Base-by-base conservation (phyloP, 1,140 invertebrate genomes). In the Drosophila littoralis region DNA sequence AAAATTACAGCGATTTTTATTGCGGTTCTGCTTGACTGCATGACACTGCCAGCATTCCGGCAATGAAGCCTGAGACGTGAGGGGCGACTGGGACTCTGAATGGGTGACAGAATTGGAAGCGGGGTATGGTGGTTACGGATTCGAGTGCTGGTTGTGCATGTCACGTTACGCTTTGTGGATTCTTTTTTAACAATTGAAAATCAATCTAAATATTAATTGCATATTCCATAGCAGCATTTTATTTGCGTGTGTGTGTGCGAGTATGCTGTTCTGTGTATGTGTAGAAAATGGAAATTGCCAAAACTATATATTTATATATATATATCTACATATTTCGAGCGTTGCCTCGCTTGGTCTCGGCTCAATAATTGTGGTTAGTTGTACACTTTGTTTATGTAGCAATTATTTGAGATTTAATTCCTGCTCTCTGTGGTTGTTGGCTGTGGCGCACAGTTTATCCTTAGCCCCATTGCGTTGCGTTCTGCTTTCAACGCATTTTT, bases 191-290 rank as follows among this genome's bases (percentile, higher is more conserved):
- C 82, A 79, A 89, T 89, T 81, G 69, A 90, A 88, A 88, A 88
- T 88, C 84, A 89, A 88, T 88, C 84, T 89, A 88, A 88, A 89
- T 84, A 88, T 84, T 88, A 88, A 88, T 88, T 88, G 84, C 84
- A 88, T 81, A 88, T 89, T 75, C 74, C 55, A 71, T 68, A 64
- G 54, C 51, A 73, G 68, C 15, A 32, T 33, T 59, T 6, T 48
- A 50, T 60, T 28, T 36, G 15, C 33, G 36, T 38, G 42, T 48
- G 15, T 13, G 33, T 28, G 2, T 22, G 22, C 22, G 22, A 22
- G 2, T 4, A 22, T 22, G 22, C 22, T 1, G 22, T 22, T 22
- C 2, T 22, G 22, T 22, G 22, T 22, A 22, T 22, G 22, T 22
- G 2, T 22, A 4, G 38, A 17, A 54, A 55, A 63, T 45, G 40